These are phyloP conservation scores for Napeogenes inachia DNA, from an alignment of 2,888 invertebrate species.

Conservation along the genomic window DNA sequence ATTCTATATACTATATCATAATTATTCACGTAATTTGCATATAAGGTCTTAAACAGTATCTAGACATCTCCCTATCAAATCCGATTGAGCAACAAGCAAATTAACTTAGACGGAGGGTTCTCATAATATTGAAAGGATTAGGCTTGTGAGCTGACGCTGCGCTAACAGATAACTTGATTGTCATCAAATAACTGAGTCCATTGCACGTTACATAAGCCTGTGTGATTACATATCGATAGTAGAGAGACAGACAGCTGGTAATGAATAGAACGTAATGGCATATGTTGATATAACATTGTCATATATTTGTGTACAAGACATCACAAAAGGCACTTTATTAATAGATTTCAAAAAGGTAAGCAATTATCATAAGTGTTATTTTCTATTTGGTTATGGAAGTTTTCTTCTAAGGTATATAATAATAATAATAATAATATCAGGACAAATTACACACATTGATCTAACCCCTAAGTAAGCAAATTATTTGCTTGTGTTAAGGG, in stretches of 20 bases:
- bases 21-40: constrained; percentile 4
- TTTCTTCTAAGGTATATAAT: no score
- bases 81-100: constrained; percentile 27
- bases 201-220: constrained; percentile 9
- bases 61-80: constrained; percentile 14
- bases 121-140: constrained; percentile 28
- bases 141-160: constrained; percentile 23
- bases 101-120: constrained; percentile 26
- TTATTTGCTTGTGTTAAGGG: no score
- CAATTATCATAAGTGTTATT: no score
- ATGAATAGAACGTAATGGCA: background rate
- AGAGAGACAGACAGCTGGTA: background rate
- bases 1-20: background rate
- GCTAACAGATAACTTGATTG: constrained; percentile 27
- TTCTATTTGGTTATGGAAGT: no score
- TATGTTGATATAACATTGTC: background rate
- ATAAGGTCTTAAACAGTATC: constrained; percentile 10
- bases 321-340: no score
- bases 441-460: no score
- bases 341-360: no score
- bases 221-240: background rate
- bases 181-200: constrained; percentile 13
- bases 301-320: background rate
- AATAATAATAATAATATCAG: no score
- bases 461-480: no score